Evolutionary conservation across 1,140 invertebrate genomes (phyloP).

Genomic region (Episyrphus balteatus): DNA sequence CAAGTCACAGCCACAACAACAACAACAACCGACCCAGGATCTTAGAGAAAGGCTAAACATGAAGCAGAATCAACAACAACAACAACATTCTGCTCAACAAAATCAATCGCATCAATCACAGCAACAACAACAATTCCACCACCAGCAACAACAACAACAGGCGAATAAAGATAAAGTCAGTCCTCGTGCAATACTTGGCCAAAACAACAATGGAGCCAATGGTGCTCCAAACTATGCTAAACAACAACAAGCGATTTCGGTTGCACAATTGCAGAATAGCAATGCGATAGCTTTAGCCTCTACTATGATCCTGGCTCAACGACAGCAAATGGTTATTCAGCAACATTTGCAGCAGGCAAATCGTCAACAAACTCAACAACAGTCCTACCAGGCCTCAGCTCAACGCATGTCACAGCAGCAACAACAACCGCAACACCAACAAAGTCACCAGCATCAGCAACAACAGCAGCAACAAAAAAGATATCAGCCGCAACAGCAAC

Average conservation of each 20-base stretch:
- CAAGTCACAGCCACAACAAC: constrained; percentile 1
- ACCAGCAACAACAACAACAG: constrained; percentile 5
- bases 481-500: background rate
- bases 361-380: background rate
- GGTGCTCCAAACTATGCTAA: constrained; percentile 2
- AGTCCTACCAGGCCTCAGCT: background rate
- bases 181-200: constrained; percentile 8
- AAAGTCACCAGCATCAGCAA: constrained; percentile 1
- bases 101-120: background rate
- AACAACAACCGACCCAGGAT: constrained; percentile 1
- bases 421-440: background rate
- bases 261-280: background rate
- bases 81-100: background rate
- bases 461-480: constrained; percentile 3
- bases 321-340: constrained; percentile 1
- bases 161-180: background rate
- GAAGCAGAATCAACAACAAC: constrained; percentile 5
- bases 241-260: constrained; percentile 7
- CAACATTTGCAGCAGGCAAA: constrained; percentile 1
- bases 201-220: background rate
- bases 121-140: constrained; percentile 1
- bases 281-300: constrained; percentile 3
- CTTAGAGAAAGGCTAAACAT: background rate
- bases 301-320: constrained; percentile 5
- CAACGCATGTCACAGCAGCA: no score